These are phyloP conservation scores for Lasioglossum calceatum DNA, from an alignment of 2,888 invertebrate genomes.

Conservation along the genomic window DNA sequence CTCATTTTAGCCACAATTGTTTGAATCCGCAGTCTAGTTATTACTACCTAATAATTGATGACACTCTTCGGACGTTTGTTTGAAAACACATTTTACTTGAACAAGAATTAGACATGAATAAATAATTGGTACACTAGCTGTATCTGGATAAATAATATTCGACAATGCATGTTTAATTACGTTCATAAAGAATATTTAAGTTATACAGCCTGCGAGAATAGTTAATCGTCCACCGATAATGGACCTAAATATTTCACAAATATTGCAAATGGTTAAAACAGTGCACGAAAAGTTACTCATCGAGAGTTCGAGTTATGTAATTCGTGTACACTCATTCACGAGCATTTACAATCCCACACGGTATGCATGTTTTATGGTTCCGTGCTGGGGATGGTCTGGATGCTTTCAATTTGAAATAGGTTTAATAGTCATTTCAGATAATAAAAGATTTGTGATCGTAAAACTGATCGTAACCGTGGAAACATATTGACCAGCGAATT, in stretches of 20 bases:
- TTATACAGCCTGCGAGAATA: not conserved
- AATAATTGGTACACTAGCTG: not conserved
- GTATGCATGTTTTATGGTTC: not conserved
- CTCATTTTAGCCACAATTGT: no score
- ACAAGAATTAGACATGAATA: not conserved
- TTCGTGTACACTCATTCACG: not conserved
- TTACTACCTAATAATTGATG: not conserved
- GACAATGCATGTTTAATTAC: not conserved
- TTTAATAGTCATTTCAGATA: constrained; percentile 3
- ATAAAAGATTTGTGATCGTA: not conserved
- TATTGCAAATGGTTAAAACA: not conserved
- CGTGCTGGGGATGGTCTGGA: not conserved
- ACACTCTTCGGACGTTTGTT: not conserved
- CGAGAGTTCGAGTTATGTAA: not conserved
- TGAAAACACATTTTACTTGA: not conserved
- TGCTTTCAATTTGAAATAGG: constrained; percentile 3
- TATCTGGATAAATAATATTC: not conserved
- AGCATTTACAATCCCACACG: not conserved
- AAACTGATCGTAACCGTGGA: not conserved
- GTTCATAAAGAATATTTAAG: not conserved
- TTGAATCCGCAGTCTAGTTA: no score
- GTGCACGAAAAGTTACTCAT: not conserved
- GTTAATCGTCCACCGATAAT: not conserved
- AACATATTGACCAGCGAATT: not conserved
- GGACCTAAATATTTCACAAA: not conserved